These are phyloP conservation scores for Daphoenositta chrysoptera DNA, from an alignment of 2,113 vertebrate genomes.

Conservation along the genomic window DNA sequence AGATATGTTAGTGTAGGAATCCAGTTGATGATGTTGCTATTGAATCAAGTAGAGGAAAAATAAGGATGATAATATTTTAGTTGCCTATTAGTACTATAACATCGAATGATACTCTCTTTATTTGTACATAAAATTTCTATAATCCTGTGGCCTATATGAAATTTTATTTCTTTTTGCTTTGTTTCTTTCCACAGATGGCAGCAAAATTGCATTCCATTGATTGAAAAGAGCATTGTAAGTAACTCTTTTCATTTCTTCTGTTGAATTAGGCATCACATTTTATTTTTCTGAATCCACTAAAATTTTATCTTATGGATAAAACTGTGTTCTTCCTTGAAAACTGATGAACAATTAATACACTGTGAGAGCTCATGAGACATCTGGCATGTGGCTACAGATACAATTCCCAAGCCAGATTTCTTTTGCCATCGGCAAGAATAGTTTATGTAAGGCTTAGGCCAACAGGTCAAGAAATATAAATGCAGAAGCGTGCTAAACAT, in stretches of 20 bases:
- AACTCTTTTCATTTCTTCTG: neutral
- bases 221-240: slow-evolving; percentile 43
- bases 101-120: neutral
- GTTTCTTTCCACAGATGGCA: slow-evolving; percentile 23
- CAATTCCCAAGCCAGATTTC: slow-evolving; percentile 30
- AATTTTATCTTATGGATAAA: neutral
- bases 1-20: neutral
- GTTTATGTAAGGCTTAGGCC: slow-evolving; percentile 58
- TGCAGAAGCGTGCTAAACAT: slow-evolving; percentile 52
- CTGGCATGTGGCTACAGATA: slow-evolving; percentile 30
- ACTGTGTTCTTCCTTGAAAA: neutral
- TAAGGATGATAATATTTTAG: neutral
- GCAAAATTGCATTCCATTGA: neutral
- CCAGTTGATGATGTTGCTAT: neutral
- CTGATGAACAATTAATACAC: neutral
- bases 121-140: neutral
- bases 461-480: slow-evolving; percentile 57
- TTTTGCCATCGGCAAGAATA: slow-evolving; percentile 64
- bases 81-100: neutral
- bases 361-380: neutral
- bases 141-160: neutral
- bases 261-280: neutral
- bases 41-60: neutral
- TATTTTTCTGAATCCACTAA: neutral
- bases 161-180: slow-evolving; percentile 18